Conservation (phyloP, 1,140 invertebrate species). For the Penaeus japonicus region DNA sequence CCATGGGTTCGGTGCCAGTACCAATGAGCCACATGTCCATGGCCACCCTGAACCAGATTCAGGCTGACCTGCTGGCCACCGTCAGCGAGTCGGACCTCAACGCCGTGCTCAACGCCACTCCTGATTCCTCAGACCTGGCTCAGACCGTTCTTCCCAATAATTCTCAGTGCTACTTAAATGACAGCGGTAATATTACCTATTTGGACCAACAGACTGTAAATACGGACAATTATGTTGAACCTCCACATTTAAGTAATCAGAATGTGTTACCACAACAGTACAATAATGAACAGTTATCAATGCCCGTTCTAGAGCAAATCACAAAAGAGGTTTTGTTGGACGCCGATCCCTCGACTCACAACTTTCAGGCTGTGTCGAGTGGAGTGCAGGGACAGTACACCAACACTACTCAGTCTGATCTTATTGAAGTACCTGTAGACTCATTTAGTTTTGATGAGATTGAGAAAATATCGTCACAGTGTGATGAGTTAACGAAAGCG, state of each 20-base stretch:
- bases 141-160: constrained; percentile 56
- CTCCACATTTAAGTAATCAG: constrained; percentile 49
- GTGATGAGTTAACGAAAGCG: constrained; percentile 58
- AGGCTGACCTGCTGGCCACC: constrained; percentile 57
- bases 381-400: constrained; percentile 45
- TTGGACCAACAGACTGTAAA: constrained; percentile 43
- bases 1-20: constrained; percentile 55
- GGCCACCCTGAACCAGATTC: constrained; percentile 59
- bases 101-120: constrained; percentile 59
- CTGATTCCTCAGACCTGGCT: constrained; percentile 50
- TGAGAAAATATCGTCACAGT: constrained; percentile 56
- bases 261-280: constrained; percentile 49
- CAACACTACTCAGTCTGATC: constrained; percentile 54
- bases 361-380: constrained; percentile 32
- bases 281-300: constrained; percentile 58
- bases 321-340: constrained; percentile 50
- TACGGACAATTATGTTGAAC: constrained; percentile 50
- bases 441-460: constrained; percentile 55
- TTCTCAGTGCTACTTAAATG: constrained; percentile 57
- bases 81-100: constrained; percentile 59
- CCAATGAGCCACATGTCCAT: constrained; percentile 59
- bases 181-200: constrained; percentile 42
- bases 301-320: constrained; percentile 58
- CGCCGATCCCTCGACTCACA: constrained; percentile 38
- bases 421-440: constrained; percentile 55